phyloP scores from a whole-genome alignment of 2,888 invertebrate genomes.

The Cylloceria caligata region DNA sequence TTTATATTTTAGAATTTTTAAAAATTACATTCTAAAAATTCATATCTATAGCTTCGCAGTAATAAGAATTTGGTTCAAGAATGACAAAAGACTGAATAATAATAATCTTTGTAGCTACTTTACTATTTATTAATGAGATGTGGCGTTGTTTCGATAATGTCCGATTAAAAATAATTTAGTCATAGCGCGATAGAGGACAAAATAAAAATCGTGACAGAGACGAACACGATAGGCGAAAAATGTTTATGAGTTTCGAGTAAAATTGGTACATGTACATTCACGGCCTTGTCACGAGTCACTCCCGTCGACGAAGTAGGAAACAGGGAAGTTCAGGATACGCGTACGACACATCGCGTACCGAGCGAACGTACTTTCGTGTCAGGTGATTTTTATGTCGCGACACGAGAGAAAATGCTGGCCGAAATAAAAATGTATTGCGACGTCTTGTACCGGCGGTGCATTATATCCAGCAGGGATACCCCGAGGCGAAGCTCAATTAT shows the following conservation, averaged over 20 bases:
- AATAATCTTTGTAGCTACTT: too few species aligned
- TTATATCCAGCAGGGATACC: slow-evolving; percentile 4
- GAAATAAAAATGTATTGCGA: slow-evolving; percentile 21
- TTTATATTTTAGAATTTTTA: too few species aligned
- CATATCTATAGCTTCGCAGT: too few species aligned
- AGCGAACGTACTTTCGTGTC: slow-evolving; percentile 21
- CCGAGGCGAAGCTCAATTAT: slow-evolving; percentile 57
- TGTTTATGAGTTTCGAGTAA: slow-evolving; percentile 25
- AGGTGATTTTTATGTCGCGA: slow-evolving; percentile 16
- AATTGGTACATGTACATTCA: slow-evolving; percentile 60
- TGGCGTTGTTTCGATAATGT: not conserved
- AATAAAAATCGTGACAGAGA: not conserved
- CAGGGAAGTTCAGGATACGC: slow-evolving; percentile 16
- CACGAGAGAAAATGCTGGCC: not conserved
- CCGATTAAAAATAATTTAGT: not conserved
- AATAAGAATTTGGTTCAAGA: too few species aligned
- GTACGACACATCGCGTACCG: not conserved
- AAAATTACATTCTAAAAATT: too few species aligned
- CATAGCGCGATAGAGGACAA: not conserved
- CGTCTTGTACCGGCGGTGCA: slow-evolving; percentile 2
- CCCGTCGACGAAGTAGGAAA: not conserved
- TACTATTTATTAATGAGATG: not conserved
- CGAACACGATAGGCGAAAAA: slow-evolving; percentile 1
- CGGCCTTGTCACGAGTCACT: slow-evolving; percentile 47
- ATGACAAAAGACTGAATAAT: too few species aligned